Evolutionary conservation across 2,888 invertebrate genomes (phyloP).

Genomic region (Clusia tigrina): DNA sequence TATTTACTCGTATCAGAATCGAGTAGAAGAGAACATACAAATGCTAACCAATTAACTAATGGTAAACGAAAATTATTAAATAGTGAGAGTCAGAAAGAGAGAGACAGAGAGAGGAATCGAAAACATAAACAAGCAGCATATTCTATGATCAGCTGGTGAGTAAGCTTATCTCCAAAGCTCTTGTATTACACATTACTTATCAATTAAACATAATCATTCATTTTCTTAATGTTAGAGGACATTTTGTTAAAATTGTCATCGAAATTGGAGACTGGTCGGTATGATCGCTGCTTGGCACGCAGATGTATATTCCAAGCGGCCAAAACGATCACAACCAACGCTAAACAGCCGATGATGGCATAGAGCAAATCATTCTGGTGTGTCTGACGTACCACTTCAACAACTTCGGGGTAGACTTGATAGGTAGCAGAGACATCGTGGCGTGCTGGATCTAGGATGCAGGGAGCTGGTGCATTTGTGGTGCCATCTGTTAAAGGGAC

Average conservation of each 20-base stretch:
- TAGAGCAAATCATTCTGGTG: slow-evolving; percentile 36
- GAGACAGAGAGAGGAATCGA: no score
- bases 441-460: slow-evolving; percentile 20
- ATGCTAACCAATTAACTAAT: no score
- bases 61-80: no score
- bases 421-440: slow-evolving; percentile 41
- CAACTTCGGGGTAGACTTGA: slow-evolving; percentile 49
- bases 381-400: slow-evolving; percentile 47
- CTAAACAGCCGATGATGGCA: slow-evolving; percentile 42
- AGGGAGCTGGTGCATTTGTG: slow-evolving; percentile 22
- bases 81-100: no score
- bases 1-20: no score
- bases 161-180: no score
- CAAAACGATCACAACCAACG: slow-evolving; percentile 38
- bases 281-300: slow-evolving; percentile 60
- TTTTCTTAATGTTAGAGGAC: slow-evolving; percentile 43
- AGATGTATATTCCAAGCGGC: slow-evolving; percentile 46
- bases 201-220: slow-evolving; percentile 42
- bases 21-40: no score
- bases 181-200: no score
- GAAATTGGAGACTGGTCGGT: slow-evolving; percentile 59
- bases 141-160: no score
- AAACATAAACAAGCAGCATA: no score
- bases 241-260: slow-evolving; percentile 59
- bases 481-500: slow-evolving; percentile 18